Conservation (phyloP, 2,888 invertebrate genomes). For the Drosophila meridiana region DNA sequence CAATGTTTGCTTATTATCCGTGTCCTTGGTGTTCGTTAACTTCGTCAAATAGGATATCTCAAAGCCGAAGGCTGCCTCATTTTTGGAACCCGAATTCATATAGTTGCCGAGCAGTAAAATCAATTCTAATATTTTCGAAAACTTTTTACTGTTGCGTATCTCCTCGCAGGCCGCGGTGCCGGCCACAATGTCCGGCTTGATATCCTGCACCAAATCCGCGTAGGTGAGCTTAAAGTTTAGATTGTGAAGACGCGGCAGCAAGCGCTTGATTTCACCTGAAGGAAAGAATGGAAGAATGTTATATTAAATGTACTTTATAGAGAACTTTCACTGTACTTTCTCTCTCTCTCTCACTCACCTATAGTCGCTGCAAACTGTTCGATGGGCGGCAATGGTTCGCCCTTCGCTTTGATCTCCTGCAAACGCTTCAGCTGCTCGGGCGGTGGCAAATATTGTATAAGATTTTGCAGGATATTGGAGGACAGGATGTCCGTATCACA, state of each 20-base stretch:
- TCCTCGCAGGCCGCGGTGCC: slow-evolving; percentile 98
- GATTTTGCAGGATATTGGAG: slow-evolving; percentile 94
- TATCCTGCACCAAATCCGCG: slow-evolving; percentile 90
- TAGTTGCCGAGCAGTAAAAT: slow-evolving; percentile 97
- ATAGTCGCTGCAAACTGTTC: slow-evolving; percentile 97
- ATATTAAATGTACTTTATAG: neutral
- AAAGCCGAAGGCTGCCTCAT: slow-evolving; percentile 97
- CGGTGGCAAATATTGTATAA: slow-evolving; percentile 96
- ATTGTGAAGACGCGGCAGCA: slow-evolving; percentile 94
- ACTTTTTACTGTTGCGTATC: slow-evolving; percentile 94
- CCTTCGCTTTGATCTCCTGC: slow-evolving; percentile 91
- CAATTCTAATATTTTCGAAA: slow-evolving; percentile 95
- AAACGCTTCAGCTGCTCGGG: slow-evolving; percentile 95
- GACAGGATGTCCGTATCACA: slow-evolving; percentile 95
- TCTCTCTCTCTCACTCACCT: slow-evolving; percentile 76
- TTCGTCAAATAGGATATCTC: slow-evolving; percentile 98
- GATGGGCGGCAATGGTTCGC: slow-evolving; percentile 93
- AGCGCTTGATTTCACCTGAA: slow-evolving; percentile 91
- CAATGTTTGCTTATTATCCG: slow-evolving; percentile 96
- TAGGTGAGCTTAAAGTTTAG: slow-evolving; percentile 95
- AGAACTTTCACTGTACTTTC: neutral
- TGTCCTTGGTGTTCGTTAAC: slow-evolving; percentile 95
- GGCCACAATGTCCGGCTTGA: slow-evolving; percentile 92
- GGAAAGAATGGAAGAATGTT: neutral
- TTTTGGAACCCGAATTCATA: slow-evolving; percentile 97